Conservation (phyloP, 2,888 invertebrate genomes). For the Arge pagana region DNA sequence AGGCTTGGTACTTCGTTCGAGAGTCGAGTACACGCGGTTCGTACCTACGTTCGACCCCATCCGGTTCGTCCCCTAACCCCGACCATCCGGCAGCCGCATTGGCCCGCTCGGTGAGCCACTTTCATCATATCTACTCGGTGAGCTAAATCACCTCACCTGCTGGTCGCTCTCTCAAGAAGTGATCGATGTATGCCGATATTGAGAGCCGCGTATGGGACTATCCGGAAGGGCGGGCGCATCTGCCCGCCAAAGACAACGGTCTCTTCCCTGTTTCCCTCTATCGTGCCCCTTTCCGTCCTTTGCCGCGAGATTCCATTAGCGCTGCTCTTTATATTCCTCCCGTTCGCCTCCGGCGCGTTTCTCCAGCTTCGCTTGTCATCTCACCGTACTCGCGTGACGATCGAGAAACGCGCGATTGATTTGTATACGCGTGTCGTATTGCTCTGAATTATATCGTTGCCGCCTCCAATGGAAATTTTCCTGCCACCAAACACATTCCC, state of each 20-base stretch:
- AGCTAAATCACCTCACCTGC: slow-evolving; percentile 34
- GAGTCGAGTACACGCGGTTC: slow-evolving; percentile 2
- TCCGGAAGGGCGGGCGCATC: slow-evolving; percentile 30
- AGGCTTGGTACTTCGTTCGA: slow-evolving; percentile 1
- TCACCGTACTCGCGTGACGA: no score
- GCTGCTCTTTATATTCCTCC: no score
- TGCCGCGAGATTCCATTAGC: no score
- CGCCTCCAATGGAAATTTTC: no score
- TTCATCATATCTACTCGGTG: slow-evolving; percentile 29
- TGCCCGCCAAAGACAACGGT: slow-evolving; percentile 14
- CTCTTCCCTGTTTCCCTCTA: background rate
- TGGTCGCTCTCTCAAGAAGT: slow-evolving; percentile 36
- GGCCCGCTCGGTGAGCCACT: slow-evolving; percentile 19
- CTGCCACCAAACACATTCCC: no score
- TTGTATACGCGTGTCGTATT: no score
- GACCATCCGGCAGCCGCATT: no score
- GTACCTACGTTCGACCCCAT: background rate
- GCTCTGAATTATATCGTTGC: no score
- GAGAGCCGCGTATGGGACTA: slow-evolving; percentile 49
- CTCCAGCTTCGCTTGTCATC: no score
- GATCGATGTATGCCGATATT: slow-evolving; percentile 50
- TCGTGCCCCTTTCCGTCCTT: background rate
- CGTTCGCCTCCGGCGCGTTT: no score
- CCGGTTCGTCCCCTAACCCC: slow-evolving; percentile 6
- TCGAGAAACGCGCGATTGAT: no score